Base-by-base conservation (phyloP, 2,797 vertebrate genomes). In the Notamacropus eugenii region DNA sequence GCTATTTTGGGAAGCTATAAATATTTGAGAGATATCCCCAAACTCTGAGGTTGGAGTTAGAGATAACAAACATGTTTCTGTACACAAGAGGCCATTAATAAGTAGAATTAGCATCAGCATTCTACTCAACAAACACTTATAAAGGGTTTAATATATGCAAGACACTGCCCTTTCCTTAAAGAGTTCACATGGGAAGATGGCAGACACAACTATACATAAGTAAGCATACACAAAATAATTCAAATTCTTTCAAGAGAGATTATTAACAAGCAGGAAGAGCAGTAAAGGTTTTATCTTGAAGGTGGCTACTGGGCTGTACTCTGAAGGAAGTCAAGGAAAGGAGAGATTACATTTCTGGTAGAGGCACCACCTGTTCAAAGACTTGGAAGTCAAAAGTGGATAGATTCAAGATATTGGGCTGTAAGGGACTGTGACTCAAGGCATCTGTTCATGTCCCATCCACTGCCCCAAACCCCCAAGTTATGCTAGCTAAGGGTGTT, bases 1-100 rank as follows among this genome's bases (percentile, higher is more conserved):
- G 93, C 82, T 90, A 74, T 90, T 92, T 91, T 93, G 59, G 95
- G 56, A 58, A 87, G 90, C 14, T 94, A 27, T 8, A 55, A 46
- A 28, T 52, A 24, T 55, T 87, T 59, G 19, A 74, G 28, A 74
- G n/a, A 56, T 93, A 12, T 57, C 92, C 52, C 46, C 56, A 94
- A 93, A 54, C 16, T 59, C 90, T 0, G 40, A 82, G 54, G 92
- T 52, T 74, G 55, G 55, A 58, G 28, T 95, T 92, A 74, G 11
- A 95, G 55, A 82, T 54, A 28, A 16, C 67, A 31, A 12, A 58
- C 52, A 57, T 40, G 14, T 74, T 74, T 74, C 31, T 67, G 31
- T n/a, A n/a, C 4, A 67, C 59, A 67, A n/a, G 13, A 67, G 59
- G n/a, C 82, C 46, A 50, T 90, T 52, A 50, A 2, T 46, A 56